A percentile compares a stretch with the other conserved stretches of the same genome.
These are phyloP conservation scores for Altica lythri DNA, from an alignment of 2,888 invertebrate species.

Conservation along the genomic window DNA sequence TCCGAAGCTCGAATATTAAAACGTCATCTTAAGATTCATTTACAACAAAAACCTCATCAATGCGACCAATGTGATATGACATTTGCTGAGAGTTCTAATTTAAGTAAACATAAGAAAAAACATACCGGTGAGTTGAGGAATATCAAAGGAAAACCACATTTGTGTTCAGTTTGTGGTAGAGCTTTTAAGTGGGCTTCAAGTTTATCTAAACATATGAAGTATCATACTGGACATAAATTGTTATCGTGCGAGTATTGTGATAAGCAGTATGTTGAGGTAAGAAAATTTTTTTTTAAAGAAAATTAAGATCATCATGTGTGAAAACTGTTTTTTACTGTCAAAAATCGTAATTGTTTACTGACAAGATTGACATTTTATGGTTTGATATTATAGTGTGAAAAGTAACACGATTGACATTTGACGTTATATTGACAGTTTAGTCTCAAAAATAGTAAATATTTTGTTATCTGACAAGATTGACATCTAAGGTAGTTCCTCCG, in stretches of 20 bases:
- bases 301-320: too few species aligned
- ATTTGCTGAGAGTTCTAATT: constrained; percentile 60
- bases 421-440: too few species aligned
- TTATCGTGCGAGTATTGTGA: constrained; percentile 57
- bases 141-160: constrained; percentile 56
- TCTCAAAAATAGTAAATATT: too few species aligned
- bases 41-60: constrained; percentile 58
- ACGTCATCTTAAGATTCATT: constrained; percentile 58
- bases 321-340: too few species aligned
- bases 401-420: too few species aligned
- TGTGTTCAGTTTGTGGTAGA: constrained; percentile 59
- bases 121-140: constrained; percentile 60
- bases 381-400: too few species aligned
- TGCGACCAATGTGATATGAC: constrained; percentile 60
- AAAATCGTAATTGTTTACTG: too few species aligned
- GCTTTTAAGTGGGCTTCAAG: constrained; percentile 61
- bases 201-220: constrained; percentile 60
- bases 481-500: too few species aligned
- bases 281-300: constrained; percentile 18
- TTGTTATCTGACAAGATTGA: too few species aligned
- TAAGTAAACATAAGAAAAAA: constrained; percentile 59
- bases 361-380: too few species aligned
- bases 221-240: constrained; percentile 60
- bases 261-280: constrained; percentile 59
- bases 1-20: constrained; percentile 56